These are phyloP conservation scores for Anolis carolinensis DNA, from an alignment of 2,113 vertebrate species.

Conservation along the genomic window DNA sequence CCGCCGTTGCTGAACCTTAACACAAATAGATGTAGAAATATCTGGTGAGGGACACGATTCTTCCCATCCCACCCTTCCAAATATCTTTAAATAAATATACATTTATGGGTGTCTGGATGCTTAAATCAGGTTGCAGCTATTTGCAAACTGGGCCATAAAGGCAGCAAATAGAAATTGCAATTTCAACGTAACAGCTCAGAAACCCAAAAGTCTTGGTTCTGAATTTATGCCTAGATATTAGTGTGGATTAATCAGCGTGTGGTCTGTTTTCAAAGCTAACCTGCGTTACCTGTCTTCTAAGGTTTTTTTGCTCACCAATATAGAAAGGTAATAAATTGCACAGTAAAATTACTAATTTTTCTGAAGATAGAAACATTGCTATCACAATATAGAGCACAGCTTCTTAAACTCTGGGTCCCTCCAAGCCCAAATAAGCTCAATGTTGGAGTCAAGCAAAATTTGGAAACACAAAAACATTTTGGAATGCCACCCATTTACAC, in stretches of 20 bases:
- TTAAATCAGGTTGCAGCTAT: constrained; percentile 28
- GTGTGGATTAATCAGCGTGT: neutral
- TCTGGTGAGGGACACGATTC: constrained; percentile 59
- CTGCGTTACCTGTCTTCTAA: neutral
- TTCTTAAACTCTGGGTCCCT: no score
- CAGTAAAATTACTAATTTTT: no score
- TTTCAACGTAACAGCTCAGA: constrained; percentile 46
- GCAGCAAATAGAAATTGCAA: constrained; percentile 28
- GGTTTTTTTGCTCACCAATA: neutral
- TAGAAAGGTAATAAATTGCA: no score
- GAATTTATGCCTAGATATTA: neutral
- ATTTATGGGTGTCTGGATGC: constrained; percentile 16
- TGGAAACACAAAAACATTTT: no score
- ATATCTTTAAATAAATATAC: constrained; percentile 56
- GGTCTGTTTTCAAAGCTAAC: neutral
- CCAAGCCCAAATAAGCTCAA: no score
- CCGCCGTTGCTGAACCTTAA: constrained; percentile 68
- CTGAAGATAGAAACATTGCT: no score
- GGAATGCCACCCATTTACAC: no score
- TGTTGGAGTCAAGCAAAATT: no score
- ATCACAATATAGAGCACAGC: no score
- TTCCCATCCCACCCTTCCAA: neutral
- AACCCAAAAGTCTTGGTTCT: constrained; percentile 53
- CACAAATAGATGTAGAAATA: constrained; percentile 73
- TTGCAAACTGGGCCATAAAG: constrained; percentile 55